phyloP scores from a whole-genome alignment of 92 coral and sea anemone genomes.

The Porites evermanni region DNA sequence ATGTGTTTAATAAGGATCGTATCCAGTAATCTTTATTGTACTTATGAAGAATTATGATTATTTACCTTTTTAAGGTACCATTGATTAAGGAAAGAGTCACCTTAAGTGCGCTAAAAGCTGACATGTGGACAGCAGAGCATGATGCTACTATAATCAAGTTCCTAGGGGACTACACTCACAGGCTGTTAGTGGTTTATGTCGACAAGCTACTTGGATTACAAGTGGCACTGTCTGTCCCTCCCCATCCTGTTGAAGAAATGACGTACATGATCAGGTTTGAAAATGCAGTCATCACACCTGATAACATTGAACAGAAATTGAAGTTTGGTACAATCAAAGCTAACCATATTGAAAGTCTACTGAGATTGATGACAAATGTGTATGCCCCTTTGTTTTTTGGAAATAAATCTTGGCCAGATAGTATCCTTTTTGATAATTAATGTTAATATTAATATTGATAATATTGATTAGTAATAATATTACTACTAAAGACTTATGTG shows the following conservation, averaged over 20 bases:
- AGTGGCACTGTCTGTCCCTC: constrained; percentile 82
- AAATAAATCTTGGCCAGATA: constrained; percentile 95
- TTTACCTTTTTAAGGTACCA: constrained; percentile 69
- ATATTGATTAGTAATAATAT: too few species aligned
- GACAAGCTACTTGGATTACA: constrained; percentile 93
- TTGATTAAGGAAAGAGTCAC: constrained; percentile 92
- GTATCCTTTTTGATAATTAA: constrained; percentile 76
- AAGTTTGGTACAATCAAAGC: constrained; percentile 90
- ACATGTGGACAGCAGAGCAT: constrained; percentile 96
- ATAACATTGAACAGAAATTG: constrained; percentile 86
- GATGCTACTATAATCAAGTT: constrained; percentile 86
- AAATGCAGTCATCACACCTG: constrained; percentile 83
- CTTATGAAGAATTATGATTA: too few species aligned
- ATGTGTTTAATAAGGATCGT: too few species aligned
- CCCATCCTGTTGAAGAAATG: constrained; percentile 93
- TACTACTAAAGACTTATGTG: too few species aligned
- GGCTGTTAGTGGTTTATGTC: constrained; percentile 81
- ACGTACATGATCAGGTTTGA: constrained; percentile 90
- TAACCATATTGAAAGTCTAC: constrained; percentile 90
- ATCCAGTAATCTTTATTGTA: too few species aligned
- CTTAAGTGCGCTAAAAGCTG: constrained; percentile 78
- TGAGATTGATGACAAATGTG: constrained; percentile 89
- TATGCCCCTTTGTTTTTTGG: constrained; percentile 98
- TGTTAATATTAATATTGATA: too few species aligned
- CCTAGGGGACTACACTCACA: constrained; percentile 67